These are phyloP conservation scores for Bagarius yarrelli DNA, from an alignment of 2,113 vertebrate species.

Conservation along the genomic window DNA sequence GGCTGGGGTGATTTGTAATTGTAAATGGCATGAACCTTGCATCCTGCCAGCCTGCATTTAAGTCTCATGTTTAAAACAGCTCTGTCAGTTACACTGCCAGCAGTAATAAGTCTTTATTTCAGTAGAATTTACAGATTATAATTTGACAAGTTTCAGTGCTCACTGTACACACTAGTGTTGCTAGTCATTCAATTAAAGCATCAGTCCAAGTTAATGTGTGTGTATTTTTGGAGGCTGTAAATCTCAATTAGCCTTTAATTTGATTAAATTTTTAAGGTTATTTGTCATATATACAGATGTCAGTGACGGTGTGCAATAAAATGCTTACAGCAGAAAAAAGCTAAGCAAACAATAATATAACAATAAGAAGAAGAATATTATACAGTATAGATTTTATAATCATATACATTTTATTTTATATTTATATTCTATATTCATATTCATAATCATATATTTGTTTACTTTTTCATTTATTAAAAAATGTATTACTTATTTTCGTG, in stretches of 20 bases:
- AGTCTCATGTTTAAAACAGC: constrained; percentile 42
- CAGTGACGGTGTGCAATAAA: background rate
- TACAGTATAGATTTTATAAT: too few species aligned
- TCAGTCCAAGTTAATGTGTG: constrained; percentile 28
- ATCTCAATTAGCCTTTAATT: constrained; percentile 21
- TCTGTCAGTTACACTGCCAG: constrained; percentile 43
- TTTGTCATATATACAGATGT: background rate
- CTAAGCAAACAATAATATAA: too few species aligned
- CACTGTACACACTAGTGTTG: constrained; percentile 28
- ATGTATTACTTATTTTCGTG: background rate
- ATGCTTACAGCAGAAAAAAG: too few species aligned
- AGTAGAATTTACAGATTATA: constrained; percentile 41
- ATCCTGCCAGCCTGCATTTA: constrained; percentile 40
- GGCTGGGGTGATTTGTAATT: constrained; percentile 48
- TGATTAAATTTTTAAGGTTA: constrained; percentile 1
- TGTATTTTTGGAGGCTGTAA: background rate
- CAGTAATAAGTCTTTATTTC: constrained; percentile 46
- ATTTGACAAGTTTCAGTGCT: constrained; percentile 46
- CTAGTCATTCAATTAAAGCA: constrained; percentile 33
- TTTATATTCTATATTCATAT: too few species aligned
- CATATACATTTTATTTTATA: too few species aligned
- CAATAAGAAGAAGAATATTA: too few species aligned
- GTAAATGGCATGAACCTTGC: constrained; percentile 51
- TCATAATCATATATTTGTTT: too few species aligned
- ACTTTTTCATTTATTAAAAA: background rate